Percentiles rank a stretch among this genome's conserved stretches.
phyloP scores from a whole-genome alignment of 2,113 vertebrate species.

The Microcebus jonahi region DNA sequence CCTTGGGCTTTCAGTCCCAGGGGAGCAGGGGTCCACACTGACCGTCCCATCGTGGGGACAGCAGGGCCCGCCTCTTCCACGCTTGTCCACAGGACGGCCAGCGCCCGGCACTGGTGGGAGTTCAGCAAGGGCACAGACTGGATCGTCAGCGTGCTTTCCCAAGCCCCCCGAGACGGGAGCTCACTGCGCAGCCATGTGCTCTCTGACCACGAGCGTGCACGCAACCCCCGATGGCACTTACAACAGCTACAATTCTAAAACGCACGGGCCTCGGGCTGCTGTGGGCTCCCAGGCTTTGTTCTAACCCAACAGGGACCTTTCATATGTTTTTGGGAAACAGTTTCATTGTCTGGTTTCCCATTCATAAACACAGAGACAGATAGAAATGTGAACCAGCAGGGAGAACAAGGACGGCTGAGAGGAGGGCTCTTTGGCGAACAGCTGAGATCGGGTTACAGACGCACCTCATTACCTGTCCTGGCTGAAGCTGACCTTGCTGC shows the following conservation, averaged over 20 bases:
- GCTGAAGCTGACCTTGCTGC: not conserved
- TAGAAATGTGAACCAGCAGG: too few relatives aligned
- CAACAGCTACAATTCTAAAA: not conserved
- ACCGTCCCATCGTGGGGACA: not conserved
- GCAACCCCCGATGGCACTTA: fast-evolving
- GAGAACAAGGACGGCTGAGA: not conserved
- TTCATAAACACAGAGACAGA: not conserved
- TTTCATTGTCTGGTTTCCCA: not conserved
- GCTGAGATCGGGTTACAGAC: not conserved
- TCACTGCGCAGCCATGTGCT: not conserved
- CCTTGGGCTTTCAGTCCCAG: not conserved
- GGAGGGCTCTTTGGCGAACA: not conserved
- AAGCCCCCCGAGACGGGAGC: not conserved
- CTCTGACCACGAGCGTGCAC: fast-evolving
- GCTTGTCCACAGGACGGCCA: not conserved
- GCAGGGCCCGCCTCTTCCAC: not conserved
- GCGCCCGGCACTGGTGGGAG: not conserved
- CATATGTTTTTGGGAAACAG: not conserved
- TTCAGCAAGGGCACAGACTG: not conserved
- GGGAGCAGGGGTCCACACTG: not conserved
- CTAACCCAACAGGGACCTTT: not conserved
- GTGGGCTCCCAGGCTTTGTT: not conserved
- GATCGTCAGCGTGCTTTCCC: not conserved
- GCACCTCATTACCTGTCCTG: not conserved
- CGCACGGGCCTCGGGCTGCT: not conserved